Base-by-base conservation (phyloP, 1,140 invertebrate genomes). In the Sitobion miscanthi region DNA sequence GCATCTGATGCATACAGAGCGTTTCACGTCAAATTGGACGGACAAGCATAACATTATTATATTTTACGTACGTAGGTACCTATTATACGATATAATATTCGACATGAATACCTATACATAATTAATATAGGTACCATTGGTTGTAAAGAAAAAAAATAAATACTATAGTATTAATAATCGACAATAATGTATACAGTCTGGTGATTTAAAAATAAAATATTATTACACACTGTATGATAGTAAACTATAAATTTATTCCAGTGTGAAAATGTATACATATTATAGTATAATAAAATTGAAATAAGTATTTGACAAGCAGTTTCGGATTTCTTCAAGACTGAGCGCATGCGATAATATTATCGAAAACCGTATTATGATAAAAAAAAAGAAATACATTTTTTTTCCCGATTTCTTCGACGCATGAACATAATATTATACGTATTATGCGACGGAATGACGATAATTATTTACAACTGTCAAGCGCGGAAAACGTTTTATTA, bases 381-480 rank as follows among this genome's bases (percentile, higher is more conserved):
- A 77, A 69, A 62, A 62, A 30, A 9, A 25, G 9, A 62, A 21
- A 77, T 69, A n/a, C 30, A 69, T 77, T 14, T 77, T 17, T 17
- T 77, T n/a, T n/a, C 14, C n/a, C 14, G 30, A 77, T 77, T 77
- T 77, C 5, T 77, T 77, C 14, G 14, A 77, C 17, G n/a, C n/a
- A 21, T 17, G 30, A 17, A 77, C 62, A n/a, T 69, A 4, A 77
- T 17, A 20, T n/a, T 77, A 77, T 54, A 21, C 20, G 20, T 35
- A 77, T 77, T 77, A 77, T 77, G n/a, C 30, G n/a, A 77, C 62
- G 14, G 14, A 30, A n/a, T 11, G 62, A 17, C 62, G 62, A n/a
- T 77, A 77, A 77, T 77, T 77, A 77, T 77, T 77, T n/a, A 77
- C 62, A 77, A 77, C 62, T 77, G 62, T 77, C 62, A 77, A 77